Base-by-base conservation (phyloP, 2,888 invertebrate genomes). In the Hoplodrina ambigua region DNA sequence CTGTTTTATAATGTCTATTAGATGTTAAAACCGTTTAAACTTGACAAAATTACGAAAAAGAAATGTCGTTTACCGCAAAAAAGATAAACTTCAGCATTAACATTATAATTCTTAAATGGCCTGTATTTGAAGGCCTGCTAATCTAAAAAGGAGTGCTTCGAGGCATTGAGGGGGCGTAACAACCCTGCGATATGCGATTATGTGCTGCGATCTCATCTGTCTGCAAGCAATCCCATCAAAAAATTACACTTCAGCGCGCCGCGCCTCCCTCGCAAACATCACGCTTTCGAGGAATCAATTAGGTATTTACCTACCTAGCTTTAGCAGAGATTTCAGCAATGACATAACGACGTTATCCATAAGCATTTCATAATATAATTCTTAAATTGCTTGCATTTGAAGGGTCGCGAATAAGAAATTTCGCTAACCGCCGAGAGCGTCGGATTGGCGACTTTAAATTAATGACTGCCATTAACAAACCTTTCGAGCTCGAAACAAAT, bases 391-490 rank as follows among this genome's bases (percentile, higher is more conserved):
- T 57, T 54, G 73, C 68, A 71, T 75, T 79, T 72, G 69, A 76
- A 69, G 78, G 75, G 75, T 75, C 61, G 60, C 72, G 69, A 85
- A 81, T 77, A 85, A 86, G 82, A 82, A 74, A 80, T 76, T 72
- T 71, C 72, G 72, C 74, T 25, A 57, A 64, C 74, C 75, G 58
- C 75, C 75, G 60, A 75, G 75, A 86, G 77, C 83, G 77, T 82
- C 84, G 82, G 78, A 88, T 89, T 84, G 86, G 85, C 75, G 85
- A 85, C 86, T 85, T 81, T 82, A 84, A 89, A 89, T 89, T 88
- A 90, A 90, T 86, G 89, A 80, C 80, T 67, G 75, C 87, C 85
- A 89, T 90, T 89, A 90, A 84, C 78, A 85, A 84, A 84, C 83
- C 84, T 87, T 88, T 85, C 85, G 78, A 77, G 76, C 79, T 80